Base-by-base conservation (phyloP, 2,113 vertebrate species). In the Mastomys coucha region DNA sequence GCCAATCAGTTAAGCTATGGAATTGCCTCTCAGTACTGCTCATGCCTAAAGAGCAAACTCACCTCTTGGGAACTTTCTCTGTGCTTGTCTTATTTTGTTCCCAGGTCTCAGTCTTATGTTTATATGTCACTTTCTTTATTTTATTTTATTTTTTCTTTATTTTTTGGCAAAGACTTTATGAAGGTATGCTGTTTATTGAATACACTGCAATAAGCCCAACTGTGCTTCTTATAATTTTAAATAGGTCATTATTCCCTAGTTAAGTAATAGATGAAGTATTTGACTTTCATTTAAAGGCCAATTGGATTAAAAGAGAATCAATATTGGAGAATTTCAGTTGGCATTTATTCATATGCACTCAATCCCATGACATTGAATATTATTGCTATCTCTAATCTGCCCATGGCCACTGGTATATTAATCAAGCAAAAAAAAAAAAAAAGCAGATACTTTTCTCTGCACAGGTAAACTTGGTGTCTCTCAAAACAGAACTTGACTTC, bases 261-360 rank as follows among this genome's bases (percentile, higher is more conserved):
- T 94, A 91, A 72, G 33, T 72, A 65, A 67, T 88, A 76, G 9
- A 72, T 45, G 12, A 20, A 72, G 3, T 31, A 82, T 4, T 31
- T 87, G 56, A 10, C 7, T 75, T 95, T 14, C 60, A 28, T 63
- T 89, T 84, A 56, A 88, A 33, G 24, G 9, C 1, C 5, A 58
- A 31, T 73, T 73, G 36, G 2, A 0, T 73, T 91, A 70, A 91
- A 69, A 91, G 45, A 75, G 9, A 91, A 42, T 42, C 10, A 72
- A 81, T 85, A 53, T 70, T 6, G 65, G 60, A 86, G 26, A 88
- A 76, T 91, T 85, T 7, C 36, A 92, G 0, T 81, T 92, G 53
- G 3, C 1, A 86, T 95, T 94, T 97, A 75, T 33, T 88, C 33
- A 39, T 88, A n/a, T 69, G 24, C 22, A 88, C 56, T 91, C 91